phyloP scores from a whole-genome alignment of 37 sponge, comb jelly and placozoan genomes.

The Agelas oroides region DNA sequence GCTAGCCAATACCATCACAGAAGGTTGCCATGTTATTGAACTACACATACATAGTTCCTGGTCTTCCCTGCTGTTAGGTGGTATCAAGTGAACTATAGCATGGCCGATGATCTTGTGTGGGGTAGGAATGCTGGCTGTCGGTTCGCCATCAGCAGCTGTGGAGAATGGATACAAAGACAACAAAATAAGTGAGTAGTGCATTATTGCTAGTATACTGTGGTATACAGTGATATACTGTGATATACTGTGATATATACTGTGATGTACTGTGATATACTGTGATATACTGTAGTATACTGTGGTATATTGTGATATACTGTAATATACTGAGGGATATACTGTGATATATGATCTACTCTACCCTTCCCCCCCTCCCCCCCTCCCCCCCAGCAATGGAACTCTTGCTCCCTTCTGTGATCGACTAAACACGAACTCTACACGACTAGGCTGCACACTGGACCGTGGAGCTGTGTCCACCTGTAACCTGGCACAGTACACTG shows the following conservation, averaged over 20 bases:
- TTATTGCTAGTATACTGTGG: too few relatives aligned
- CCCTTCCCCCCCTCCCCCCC: not conserved
- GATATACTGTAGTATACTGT: too few relatives aligned
- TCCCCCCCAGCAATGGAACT: not conserved
- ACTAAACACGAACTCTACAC: not conserved
- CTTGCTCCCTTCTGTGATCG: conserved; percentile 50
- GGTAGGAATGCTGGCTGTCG: conserved; percentile 59
- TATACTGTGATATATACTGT: too few relatives aligned
- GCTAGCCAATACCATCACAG: too few relatives aligned
- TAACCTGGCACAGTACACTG: conserved; percentile 11
- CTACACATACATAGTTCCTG: too few relatives aligned
- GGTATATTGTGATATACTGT: too few relatives aligned
- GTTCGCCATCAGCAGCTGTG: conserved; percentile 63
- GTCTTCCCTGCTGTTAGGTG: conserved; percentile 57
- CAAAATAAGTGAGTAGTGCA: too few relatives aligned
- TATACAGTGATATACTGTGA: too few relatives aligned
- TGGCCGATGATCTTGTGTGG: conserved; percentile 64
- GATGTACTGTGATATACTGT: too few relatives aligned
- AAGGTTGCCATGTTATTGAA: too few relatives aligned
- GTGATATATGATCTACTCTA: too few relatives aligned
- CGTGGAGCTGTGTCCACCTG: conserved; percentile 41
- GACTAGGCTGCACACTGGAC: conserved; percentile 55
- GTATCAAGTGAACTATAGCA: conserved; percentile 69
- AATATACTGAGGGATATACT: too few relatives aligned
- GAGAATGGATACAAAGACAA: conserved; percentile 24